Evolutionary conservation across 2,888 invertebrate species (phyloP), one percentile per base, ranked within the genome.

Genomic region (Acleris laterana): DNA sequence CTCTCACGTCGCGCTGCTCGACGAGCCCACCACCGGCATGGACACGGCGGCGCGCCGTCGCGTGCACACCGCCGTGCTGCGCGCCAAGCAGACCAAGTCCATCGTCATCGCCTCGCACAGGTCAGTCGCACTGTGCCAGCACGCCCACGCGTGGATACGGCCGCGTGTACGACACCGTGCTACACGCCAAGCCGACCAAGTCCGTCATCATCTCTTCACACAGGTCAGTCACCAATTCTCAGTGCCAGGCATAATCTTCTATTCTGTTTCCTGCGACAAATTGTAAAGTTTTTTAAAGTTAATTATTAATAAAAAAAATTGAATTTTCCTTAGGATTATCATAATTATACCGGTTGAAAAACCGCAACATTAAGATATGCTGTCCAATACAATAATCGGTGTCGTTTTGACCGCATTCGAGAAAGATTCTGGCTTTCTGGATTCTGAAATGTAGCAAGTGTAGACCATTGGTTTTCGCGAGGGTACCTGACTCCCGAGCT

Each of bases 11-110:
- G 94, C 96, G 58, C 93, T 96, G 70, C 85, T 97, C 71, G 96
- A 96, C 84, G 96, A 96, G 82, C 96, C 96, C 16, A 95, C 95
- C 3, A 94, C 95, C 6, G 95, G 95, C 5, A 95, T 95, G 0
- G 96, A 96, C 90, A 95, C 95, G 28, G 93, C 94, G 32, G 95
- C 95, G 11, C 83, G 95, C 57, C 88, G 95, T 50, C 93, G 94
- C 67, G 84, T 96, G 44, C 95, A 95, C 95, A 88, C 92, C 68
- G 94, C 94, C 52, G 87, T 95, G 63, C 85, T 90, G 48, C 85
- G 92, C 20, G 93, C 93, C 48, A 93, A 93, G 7, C 70, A 83
- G 79, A 13, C 78, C 79, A 94, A 94, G 73, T 93, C 95, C 1
- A 88, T 95, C 68, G 93, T 96, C 69, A 87, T 96, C 46, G 95